A percentile compares a stretch with the other conserved stretches of the same genome.
phyloP scores from a whole-genome alignment of 1,140 invertebrate species.

The Cydia splendana region DNA sequence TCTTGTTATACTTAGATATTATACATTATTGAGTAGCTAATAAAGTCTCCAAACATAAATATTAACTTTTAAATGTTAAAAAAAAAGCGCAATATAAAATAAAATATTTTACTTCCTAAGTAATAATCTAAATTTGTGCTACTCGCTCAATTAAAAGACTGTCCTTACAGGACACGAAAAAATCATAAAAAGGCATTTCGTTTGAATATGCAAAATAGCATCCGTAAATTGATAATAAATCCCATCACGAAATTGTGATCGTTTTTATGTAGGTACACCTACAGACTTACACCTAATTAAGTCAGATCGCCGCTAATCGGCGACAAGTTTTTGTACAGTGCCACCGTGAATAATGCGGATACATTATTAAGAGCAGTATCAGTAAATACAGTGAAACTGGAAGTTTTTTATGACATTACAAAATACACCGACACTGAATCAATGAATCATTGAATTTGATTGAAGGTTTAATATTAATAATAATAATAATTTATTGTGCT shows the following conservation, averaged over 20 bases:
- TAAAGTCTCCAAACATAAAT: too few species aligned
- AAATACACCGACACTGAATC: too few species aligned
- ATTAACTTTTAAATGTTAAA: neutral
- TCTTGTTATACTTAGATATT: too few species aligned
- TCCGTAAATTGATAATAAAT: neutral
- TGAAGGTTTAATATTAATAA: neutral
- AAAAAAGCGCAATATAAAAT: conserved; percentile 5
- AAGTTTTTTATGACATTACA: too few species aligned
- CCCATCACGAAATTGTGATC: neutral
- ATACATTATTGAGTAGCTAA: too few species aligned
- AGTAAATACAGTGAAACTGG: too few species aligned
- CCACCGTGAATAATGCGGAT: neutral
- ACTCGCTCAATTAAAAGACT: neutral
- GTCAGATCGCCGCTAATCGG: neutral
- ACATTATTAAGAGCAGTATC: too few species aligned
- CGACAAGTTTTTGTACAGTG: neutral
- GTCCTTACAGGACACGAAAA: neutral
- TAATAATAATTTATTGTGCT: neutral
- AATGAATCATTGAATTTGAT: too few species aligned
- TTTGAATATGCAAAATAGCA: neutral
- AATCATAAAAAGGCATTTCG: conserved; percentile 5
- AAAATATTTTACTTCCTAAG: neutral
- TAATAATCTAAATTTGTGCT: neutral
- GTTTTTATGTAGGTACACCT: neutral
- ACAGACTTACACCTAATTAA: neutral